These are phyloP conservation scores for Malurus alboscapulatus DNA, from an alignment of 2,113 vertebrate species.

Conservation along the genomic window DNA sequence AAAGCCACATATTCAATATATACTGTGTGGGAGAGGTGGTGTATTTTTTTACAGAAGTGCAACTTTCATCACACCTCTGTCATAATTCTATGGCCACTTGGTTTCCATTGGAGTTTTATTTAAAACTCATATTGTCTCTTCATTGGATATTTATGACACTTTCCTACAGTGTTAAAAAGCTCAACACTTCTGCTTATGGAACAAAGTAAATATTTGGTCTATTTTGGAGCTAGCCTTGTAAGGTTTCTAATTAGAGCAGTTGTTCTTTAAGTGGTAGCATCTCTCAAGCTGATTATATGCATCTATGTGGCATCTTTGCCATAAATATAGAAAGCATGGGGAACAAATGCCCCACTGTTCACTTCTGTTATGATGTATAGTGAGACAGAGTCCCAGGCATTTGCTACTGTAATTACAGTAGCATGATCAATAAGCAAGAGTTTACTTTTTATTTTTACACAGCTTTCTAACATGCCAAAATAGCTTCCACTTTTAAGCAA, in stretches of 20 bases:
- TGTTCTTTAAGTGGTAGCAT: background rate
- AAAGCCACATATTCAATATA: background rate
- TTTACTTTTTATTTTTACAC: background rate
- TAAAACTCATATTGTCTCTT: background rate
- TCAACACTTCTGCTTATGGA: background rate
- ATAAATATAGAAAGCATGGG: background rate
- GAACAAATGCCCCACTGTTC: background rate
- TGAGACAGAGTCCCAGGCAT: background rate
- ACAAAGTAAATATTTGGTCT: background rate
- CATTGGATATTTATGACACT: background rate
- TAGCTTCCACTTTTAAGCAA: background rate
- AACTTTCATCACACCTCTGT: background rate
- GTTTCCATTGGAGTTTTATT: background rate
- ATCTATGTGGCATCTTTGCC: background rate
- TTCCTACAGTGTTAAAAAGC: background rate
- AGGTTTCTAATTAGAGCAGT: background rate
- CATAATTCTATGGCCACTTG: background rate
- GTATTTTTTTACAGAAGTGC: background rate
- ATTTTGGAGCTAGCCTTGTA: background rate
- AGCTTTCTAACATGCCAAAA: background rate
- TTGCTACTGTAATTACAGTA: background rate
- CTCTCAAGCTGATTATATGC: background rate
- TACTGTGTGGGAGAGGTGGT: background rate
- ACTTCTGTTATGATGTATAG: background rate
- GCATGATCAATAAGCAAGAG: background rate